Conservation (phyloP, 2,797 vertebrate genomes). For the Discoglossus pictus region DNA sequence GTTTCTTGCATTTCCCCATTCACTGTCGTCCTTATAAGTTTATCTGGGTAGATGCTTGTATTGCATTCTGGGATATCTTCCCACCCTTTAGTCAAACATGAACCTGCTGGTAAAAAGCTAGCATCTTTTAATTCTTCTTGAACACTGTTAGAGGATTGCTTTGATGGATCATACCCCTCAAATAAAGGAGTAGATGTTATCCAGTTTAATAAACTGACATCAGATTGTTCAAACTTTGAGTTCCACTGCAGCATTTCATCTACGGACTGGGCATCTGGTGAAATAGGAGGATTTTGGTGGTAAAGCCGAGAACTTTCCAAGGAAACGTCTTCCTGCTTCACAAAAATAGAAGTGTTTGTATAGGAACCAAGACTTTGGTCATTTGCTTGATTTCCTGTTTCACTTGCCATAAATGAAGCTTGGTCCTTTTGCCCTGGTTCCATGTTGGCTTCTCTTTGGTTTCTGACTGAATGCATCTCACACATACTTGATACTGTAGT, state of each 20-base stretch:
- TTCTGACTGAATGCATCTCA: slow-evolving; percentile 3
- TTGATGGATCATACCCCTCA: slow-evolving; percentile 64
- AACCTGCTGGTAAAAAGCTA: slow-evolving; percentile 56
- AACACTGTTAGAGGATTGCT: slow-evolving; percentile 65
- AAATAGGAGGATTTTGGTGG: slow-evolving; percentile 52
- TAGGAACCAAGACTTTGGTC: slow-evolving; percentile 32
- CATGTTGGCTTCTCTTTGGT: slow-evolving; percentile 46
- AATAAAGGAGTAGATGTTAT: slow-evolving; percentile 76
- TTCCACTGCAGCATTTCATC: slow-evolving; percentile 46
- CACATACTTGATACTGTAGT: slow-evolving; percentile 8
- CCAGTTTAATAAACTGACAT: slow-evolving; percentile 69
- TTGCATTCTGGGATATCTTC: slow-evolving; percentile 55
- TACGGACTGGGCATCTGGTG: slow-evolving; percentile 36
- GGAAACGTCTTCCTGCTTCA: slow-evolving; percentile 49
- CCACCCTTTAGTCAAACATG: slow-evolving; percentile 58
- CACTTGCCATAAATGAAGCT: slow-evolving; percentile 42
- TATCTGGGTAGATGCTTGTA: slow-evolving; percentile 58
- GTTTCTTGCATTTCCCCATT: slow-evolving; percentile 68
- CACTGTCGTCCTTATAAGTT: slow-evolving; percentile 41
- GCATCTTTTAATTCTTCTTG: slow-evolving; percentile 60
- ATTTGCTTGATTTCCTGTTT: slow-evolving; percentile 38
- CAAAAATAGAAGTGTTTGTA: slow-evolving; percentile 36
- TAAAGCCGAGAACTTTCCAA: slow-evolving; percentile 20
- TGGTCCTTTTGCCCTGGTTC: slow-evolving; percentile 40
- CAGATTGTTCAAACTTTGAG: slow-evolving; percentile 57